Evolutionary conservation across 2,113 vertebrate species (phyloP), one percentile per base, ranked within the genome.

Genomic region (Aix galericulata): DNA sequence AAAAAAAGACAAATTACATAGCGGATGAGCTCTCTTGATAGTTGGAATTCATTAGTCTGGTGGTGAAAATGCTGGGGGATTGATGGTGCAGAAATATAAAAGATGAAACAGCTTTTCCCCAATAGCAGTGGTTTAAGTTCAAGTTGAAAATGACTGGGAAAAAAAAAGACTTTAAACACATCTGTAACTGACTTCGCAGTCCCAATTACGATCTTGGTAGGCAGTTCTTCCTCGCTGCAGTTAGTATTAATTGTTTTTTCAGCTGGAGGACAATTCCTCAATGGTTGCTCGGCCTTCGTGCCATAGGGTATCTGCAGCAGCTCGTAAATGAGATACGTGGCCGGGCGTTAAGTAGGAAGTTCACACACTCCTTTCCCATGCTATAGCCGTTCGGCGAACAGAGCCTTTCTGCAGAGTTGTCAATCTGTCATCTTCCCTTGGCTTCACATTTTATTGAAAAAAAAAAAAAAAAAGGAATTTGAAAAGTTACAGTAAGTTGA

Each of bases 21-120:
- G 93, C 29, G 64, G 88, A 92, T 96, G 95, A 96, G 83, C 90
- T 94, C 93, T 95, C 88, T 95, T 89, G 91, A 73, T 96, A 93
- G 93, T 94, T 95, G 83, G 92, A 96, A 95, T 95, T 95, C 73
- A 94, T 96, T 95, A 96, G 94, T 75, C 86, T 91, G 83, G 94
- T 96, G 86, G 58, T 95, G 93, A 95, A 96, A 95, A 96, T 18
- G 36, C 60, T 85, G 71, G 85, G 88, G 91, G 81, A 94, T 97
- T 93, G 88, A 95, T 93, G 86, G 77, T 71, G 91, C 92, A 95
- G 94, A 86, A 90, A 91, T 95, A 88, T 46, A 79, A 91, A 93
- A 89, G 93, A 95, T 85, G 74, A 86, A 92, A 87, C 94, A 94
- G 88, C 91, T 93, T 93, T 93, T 92, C 88, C 36, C 48, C 79